A percentile compares a stretch with the other conserved stretches of the same genome.
Evolutionary conservation across 2,888 invertebrate genomes (phyloP).

Genomic region (Tenthredo distinguenda): DNA sequence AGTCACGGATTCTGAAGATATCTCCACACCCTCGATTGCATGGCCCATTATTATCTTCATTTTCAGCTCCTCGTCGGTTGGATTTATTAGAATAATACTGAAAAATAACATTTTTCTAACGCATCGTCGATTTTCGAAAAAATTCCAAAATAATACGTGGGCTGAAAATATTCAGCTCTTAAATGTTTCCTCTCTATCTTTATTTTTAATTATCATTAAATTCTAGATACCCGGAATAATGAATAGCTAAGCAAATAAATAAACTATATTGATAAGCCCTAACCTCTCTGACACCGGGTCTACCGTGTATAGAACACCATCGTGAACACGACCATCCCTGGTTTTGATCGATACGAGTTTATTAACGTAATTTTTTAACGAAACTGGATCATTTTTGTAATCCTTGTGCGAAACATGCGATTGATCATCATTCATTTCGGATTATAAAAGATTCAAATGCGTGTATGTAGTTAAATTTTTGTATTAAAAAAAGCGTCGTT

Average conservation of each 20-base stretch:
- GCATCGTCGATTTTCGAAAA: neutral
- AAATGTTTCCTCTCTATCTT: neutral
- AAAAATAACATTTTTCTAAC: neutral
- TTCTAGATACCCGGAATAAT: neutral
- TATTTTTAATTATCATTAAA: neutral
- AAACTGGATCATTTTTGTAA: constrained; percentile 71
- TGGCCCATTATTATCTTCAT: constrained; percentile 71
- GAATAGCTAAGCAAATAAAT: neutral
- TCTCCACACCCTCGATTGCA: constrained; percentile 68
- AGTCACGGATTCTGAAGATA: constrained; percentile 59
- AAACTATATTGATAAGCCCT: constrained; percentile 53
- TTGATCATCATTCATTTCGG: constrained; percentile 29
- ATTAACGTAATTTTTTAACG: constrained; percentile 71
- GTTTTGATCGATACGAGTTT: constrained; percentile 69
- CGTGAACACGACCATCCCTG: constrained; percentile 61
- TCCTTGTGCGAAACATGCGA: constrained; percentile 64
- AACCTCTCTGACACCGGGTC: constrained; percentile 77
- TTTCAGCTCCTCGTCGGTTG: constrained; percentile 58
- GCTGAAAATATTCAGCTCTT: neutral
- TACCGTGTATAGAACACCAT: constrained; percentile 73
- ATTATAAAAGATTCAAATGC: neutral
- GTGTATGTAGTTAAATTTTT: neutral
- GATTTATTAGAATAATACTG: constrained; percentile 71
- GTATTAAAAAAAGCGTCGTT: neutral
- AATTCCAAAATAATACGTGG: neutral